phyloP scores from a whole-genome alignment of 2,113 vertebrate genomes.

The Pollimyrus isidori region DNA sequence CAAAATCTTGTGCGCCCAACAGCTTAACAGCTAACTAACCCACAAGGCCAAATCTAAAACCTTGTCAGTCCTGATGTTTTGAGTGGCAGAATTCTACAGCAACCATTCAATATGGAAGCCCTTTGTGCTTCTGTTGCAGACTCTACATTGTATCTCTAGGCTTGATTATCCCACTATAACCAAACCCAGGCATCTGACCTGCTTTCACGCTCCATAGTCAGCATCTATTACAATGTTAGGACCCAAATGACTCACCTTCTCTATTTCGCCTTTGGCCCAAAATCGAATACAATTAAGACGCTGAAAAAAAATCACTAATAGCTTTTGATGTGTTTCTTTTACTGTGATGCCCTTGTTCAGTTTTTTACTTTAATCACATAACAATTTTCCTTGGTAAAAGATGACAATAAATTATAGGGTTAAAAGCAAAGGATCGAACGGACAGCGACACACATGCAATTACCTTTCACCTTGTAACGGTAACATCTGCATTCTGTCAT shows the following conservation, averaged over 20 bases:
- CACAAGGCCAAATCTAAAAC: neutral
- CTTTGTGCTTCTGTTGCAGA: neutral
- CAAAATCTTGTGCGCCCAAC: neutral
- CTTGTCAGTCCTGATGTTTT: neutral
- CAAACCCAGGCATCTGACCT: neutral
- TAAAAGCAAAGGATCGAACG: neutral
- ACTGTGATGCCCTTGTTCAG: neutral
- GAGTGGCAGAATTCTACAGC: neutral
- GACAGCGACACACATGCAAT: neutral
- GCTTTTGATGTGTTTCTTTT: neutral
- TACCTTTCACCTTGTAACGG: neutral
- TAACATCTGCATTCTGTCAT: neutral
- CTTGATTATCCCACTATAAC: neutral
- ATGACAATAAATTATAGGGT: neutral
- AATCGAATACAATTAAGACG: neutral
- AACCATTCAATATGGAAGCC: neutral
- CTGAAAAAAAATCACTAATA: neutral
- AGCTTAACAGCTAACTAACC: neutral
- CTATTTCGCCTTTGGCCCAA: neutral
- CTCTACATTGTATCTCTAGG: neutral
- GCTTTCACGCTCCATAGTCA: neutral
- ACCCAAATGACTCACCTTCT: neutral
- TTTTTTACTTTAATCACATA: neutral
- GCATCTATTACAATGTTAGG: neutral
- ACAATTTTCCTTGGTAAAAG: neutral